Evolutionary conservation across 2,797 vertebrate genomes (phyloP).

Genomic region (Tenualosa ilisha): DNA sequence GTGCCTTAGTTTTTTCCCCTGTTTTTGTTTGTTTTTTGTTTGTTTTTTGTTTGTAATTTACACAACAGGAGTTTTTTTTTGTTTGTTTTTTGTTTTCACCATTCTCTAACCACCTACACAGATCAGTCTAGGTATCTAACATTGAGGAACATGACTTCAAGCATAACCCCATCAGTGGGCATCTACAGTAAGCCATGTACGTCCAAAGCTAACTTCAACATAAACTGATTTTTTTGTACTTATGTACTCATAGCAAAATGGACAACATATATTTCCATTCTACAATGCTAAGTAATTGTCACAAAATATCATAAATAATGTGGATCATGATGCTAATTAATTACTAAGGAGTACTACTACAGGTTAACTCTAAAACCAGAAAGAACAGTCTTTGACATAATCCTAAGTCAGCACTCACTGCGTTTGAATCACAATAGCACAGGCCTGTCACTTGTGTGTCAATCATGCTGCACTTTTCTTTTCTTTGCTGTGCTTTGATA

Average conservation of each 20-base stretch:
- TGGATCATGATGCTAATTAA: slow-evolving; percentile 16
- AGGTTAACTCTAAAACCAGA: slow-evolving; percentile 22
- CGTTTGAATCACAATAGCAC: slow-evolving; percentile 10
- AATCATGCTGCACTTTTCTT: not conserved
- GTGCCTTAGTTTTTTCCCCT: slow-evolving; percentile 24
- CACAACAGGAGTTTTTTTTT: slow-evolving; percentile 26
- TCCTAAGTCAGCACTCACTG: not conserved
- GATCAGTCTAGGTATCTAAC: slow-evolving; percentile 49
- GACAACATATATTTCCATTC: slow-evolving; percentile 23
- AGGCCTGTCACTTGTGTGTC: not conserved
- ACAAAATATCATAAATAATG: slow-evolving; percentile 18
- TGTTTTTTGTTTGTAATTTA: not conserved
- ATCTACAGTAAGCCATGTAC: slow-evolving; percentile 41
- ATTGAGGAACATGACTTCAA: slow-evolving; percentile 42
- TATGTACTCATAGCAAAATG: not conserved
- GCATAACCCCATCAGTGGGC: slow-evolving; percentile 23
- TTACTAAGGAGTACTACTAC: not conserved
- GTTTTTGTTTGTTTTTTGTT: slow-evolving; percentile 32
- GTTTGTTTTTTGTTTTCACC: slow-evolving; percentile 41
- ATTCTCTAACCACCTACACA: slow-evolving; percentile 48
- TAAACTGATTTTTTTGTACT: slow-evolving; percentile 2
- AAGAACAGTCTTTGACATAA: not conserved
- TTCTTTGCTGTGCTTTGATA: not conserved
- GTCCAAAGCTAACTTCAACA: slow-evolving; percentile 13
- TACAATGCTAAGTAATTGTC: slow-evolving; percentile 15